These are phyloP conservation scores for Setophaga coronata DNA, from an alignment of 2,113 vertebrate species.

Conservation along the genomic window DNA sequence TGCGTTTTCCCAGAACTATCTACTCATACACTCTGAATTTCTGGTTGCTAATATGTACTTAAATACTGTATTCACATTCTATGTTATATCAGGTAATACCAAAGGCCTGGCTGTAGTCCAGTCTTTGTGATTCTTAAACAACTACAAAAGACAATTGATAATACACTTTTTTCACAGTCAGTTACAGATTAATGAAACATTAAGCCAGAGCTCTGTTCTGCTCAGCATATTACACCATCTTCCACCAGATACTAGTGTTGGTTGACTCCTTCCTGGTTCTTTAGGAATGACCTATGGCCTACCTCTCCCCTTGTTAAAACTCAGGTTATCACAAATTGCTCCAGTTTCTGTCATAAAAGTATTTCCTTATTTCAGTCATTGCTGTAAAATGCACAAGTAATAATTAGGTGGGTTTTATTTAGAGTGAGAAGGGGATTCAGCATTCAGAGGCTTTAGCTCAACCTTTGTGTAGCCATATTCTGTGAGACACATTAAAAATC, in stretches of 20 bases:
- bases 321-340: not conserved
- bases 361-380: not conserved
- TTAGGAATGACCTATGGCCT: slow-evolving; percentile 24
- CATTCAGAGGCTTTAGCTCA: not conserved
- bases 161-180: not conserved
- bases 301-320: slow-evolving; percentile 22
- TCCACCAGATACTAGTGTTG: not conserved
- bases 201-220: not conserved
- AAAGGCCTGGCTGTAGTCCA: not conserved
- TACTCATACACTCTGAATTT: not conserved
- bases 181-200: not conserved
- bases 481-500: not conserved
- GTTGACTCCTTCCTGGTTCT: slow-evolving; percentile 13
- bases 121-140: not conserved
- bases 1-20: not conserved
- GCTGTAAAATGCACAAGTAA: not conserved
- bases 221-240: not conserved
- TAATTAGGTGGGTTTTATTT: not conserved
- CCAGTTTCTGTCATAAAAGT: not conserved
- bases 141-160: not conserved
- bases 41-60: not conserved
- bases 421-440: not conserved
- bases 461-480: not conserved
- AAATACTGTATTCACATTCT: not conserved
- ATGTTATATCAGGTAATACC: not conserved